Base-by-base conservation (phyloP, 2,888 invertebrate genomes). In the Hirtodrosophila trivittata region DNA sequence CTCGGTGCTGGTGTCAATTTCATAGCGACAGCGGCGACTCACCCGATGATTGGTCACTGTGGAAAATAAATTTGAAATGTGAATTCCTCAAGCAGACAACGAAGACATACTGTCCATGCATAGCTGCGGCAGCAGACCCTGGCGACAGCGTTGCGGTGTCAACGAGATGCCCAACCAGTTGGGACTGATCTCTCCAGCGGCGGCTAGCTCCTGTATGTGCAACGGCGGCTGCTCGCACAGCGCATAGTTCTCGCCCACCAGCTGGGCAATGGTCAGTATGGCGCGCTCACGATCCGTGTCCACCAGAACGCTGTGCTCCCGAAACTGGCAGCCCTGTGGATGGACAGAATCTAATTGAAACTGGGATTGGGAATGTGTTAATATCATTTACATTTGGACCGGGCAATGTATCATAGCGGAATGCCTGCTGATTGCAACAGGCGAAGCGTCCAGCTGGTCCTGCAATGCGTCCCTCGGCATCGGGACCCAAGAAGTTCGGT, bases 341-440 rank as follows among this genome's bases (percentile, higher is more conserved):
- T 39, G 25, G 25, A 25, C 1, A n/a, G n/a, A n/a, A n/a, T n/a
- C n/a, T n/a, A n/a, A n/a, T n/a, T n/a, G n/a, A n/a, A n/a, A n/a
- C n/a, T n/a, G n/a, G n/a, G n/a, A n/a, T n/a, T n/a, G n/a, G n/a
- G n/a, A n/a, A 13, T 1, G 2, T 28, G 25, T 6, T 25, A 25
- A n/a, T n/a, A n/a, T 35, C 0, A 38, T 47, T 50, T 73, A 91
- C 91, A 81, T 89, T 89, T n/a, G 90, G 89, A 12, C 89, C 90
- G 0, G 90, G 89, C 25, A 91, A 60, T 0, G 90, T 89, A 66
- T 91, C 91, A 55, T 77, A 91, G 52, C 91, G 88, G 89, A 96
- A 95, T 1, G 96, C 95, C 70, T 95, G 93, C 90, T 95, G 95
- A 18, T 96, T 96, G 90, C 98, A 98, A 91, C 98, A 98, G 0